Conservation (phyloP, 2,113 vertebrate genomes). For the Tupaia chinensis region DNA sequence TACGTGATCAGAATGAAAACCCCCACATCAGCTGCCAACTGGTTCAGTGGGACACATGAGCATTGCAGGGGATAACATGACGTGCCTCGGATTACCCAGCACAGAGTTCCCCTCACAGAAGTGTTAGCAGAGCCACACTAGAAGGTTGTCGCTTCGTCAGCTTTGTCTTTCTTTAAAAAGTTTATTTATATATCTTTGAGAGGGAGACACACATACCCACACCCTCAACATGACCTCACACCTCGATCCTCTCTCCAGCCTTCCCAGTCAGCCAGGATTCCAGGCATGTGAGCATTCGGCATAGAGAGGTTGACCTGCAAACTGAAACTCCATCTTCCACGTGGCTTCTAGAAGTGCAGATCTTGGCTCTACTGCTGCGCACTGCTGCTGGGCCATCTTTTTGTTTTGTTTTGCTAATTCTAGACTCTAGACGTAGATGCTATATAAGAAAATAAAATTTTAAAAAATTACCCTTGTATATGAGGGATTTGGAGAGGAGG, state of each 20-base stretch:
- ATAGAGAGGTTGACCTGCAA: too few relatives aligned
- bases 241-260: too few relatives aligned
- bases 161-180: neutral
- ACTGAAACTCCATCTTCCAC: too few relatives aligned
- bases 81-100: constrained; percentile 2
- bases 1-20: neutral
- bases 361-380: too few relatives aligned
- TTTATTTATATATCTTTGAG: too few relatives aligned
- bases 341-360: too few relatives aligned
- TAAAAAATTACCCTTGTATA: neutral
- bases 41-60: neutral
- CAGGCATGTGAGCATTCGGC: too few relatives aligned
- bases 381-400: too few relatives aligned
- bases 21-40: neutral
- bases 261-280: too few relatives aligned
- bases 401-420: too few relatives aligned
- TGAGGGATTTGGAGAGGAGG: neutral
- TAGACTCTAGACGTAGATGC: neutral
- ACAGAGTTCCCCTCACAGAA: neutral
- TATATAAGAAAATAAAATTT: neutral
- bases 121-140: neutral
- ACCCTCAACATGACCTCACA: too few relatives aligned
- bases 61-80: neutral
- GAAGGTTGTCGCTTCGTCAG: neutral
- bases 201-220: too few relatives aligned